These are phyloP conservation scores for Misgurnus mizolepis DNA, from an alignment of 2,113 vertebrate species.

Conservation along the genomic window DNA sequence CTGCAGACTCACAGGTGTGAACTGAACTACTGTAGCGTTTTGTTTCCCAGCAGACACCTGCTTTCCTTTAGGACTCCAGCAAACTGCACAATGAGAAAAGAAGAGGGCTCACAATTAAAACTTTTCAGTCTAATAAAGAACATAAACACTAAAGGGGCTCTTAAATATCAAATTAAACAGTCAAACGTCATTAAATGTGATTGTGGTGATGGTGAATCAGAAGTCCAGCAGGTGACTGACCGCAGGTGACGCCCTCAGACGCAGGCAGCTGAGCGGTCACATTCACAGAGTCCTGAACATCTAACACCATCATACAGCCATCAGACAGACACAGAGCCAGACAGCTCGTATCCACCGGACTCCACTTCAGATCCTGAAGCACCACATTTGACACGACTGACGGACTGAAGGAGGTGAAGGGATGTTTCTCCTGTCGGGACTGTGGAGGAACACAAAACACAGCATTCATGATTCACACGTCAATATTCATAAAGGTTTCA, in stretches of 20 bases:
- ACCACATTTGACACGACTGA: slow-evolving; percentile 62
- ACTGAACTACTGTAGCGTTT: slow-evolving; percentile 90
- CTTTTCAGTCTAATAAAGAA: no score
- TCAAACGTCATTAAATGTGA: no score
- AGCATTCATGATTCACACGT: neutral
- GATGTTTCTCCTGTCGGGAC: slow-evolving; percentile 82
- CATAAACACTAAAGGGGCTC: no score
- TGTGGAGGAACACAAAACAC: slow-evolving; percentile 53
- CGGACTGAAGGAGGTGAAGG: slow-evolving; percentile 82
- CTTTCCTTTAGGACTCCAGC: slow-evolving; percentile 98
- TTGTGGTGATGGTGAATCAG: no score
- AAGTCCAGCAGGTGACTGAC: slow-evolving; percentile 69
- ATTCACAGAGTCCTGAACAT: slow-evolving; percentile 80
- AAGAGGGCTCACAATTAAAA: neutral
- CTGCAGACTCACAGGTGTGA: slow-evolving; percentile 85
- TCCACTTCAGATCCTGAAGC: slow-evolving; percentile 94
- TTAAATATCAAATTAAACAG: no score
- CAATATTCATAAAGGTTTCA: no score
- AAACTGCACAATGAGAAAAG: slow-evolving; percentile 73
- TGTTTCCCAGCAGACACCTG: slow-evolving; percentile 91
- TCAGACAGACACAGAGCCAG: slow-evolving; percentile 86
- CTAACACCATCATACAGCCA: slow-evolving; percentile 87
- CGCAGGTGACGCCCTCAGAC: slow-evolving; percentile 82
- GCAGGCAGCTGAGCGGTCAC: slow-evolving; percentile 79
- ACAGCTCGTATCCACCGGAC: slow-evolving; percentile 77